Evolutionary conservation across 2,113 vertebrate genomes (phyloP).

Genomic region (Shinisaurus crocodilurus): DNA sequence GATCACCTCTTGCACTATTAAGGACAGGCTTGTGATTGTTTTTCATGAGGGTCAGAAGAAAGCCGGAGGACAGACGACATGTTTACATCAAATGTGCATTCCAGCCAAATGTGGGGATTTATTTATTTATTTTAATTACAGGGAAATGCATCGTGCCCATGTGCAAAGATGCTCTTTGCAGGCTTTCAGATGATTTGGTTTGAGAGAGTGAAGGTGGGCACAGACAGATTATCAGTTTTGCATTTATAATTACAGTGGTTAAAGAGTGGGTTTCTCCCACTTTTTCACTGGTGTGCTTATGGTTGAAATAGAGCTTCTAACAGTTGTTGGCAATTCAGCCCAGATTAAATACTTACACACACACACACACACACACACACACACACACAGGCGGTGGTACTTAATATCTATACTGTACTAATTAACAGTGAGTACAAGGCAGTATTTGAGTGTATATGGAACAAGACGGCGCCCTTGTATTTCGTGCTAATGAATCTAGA

Average conservation of each 20-base stretch:
- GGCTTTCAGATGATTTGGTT: not conserved
- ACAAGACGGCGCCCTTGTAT: no score
- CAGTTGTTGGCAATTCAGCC: not conserved
- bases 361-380: no score
- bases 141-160: not conserved
- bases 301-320: not conserved
- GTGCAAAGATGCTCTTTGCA: no score
- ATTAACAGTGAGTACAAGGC: not conserved
- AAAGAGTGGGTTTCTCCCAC: not conserved
- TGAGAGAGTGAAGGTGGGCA: not conserved
- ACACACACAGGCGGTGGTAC: not conserved
- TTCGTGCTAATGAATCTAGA: not conserved
- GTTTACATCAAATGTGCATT: not conserved
- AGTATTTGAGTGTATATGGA: no score
- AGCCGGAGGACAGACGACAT: no score
- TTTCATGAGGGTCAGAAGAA: not conserved
- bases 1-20: not conserved
- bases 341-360: no score
- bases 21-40: not conserved
- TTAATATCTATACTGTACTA: not conserved
- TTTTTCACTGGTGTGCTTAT: not conserved
- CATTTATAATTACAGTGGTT: not conserved
- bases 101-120: not conserved
- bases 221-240: not conserved
- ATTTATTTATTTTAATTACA: not conserved